phyloP scores from a whole-genome alignment of 35 echinoderm and acorn worm species.

The Ophioderma brevispina region DNA sequence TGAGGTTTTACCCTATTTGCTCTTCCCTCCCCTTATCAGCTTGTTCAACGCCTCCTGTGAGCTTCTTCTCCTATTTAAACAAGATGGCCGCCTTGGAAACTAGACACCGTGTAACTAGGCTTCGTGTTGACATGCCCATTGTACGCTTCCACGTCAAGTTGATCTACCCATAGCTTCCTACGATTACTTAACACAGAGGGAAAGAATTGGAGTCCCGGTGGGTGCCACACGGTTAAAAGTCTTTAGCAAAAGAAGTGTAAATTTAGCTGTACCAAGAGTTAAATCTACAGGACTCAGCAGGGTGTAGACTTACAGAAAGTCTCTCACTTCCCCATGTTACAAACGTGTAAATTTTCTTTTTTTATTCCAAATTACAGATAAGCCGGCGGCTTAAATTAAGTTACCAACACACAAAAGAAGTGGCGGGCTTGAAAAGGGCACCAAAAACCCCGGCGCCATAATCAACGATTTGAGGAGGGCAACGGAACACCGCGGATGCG shows the following conservation, averaged over 20 bases:
- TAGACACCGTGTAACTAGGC: too few relatives aligned
- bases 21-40: background rate
- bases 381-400: background rate
- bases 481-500: background rate
- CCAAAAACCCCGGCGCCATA: background rate
- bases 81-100: background rate
- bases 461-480: background rate
- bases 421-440: background rate
- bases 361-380: too few relatives aligned
- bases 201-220: background rate
- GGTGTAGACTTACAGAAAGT: background rate
- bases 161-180: background rate
- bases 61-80: background rate
- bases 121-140: constrained; percentile 2
- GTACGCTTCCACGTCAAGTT: background rate
- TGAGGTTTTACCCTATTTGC: background rate
- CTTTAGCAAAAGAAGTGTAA: background rate
- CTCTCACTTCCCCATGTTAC: too few relatives aligned
- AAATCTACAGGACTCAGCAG: background rate
- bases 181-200: too few relatives aligned
- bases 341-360: too few relatives aligned
- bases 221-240: too few relatives aligned
- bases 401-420: background rate
- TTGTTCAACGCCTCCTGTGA: background rate
- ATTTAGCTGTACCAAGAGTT: background rate